phyloP scores from a whole-genome alignment of 2,888 invertebrate genomes.

The Xestia sexstrigata region DNA sequence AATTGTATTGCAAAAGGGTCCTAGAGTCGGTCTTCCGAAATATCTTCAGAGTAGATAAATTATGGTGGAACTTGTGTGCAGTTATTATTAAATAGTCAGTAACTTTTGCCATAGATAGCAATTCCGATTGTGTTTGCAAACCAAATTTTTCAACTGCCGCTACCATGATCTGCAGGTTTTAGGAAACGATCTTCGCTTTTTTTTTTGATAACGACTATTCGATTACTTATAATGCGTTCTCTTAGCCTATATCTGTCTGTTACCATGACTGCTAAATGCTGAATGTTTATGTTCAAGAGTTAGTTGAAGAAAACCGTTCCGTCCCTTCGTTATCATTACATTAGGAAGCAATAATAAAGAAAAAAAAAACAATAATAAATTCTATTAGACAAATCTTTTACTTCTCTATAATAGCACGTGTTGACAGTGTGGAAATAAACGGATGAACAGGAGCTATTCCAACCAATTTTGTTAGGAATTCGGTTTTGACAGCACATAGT shows the following conservation, averaged over 20 bases:
- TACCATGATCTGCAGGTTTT: not conserved
- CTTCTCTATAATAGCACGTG: constrained; percentile 23
- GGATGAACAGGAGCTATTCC: constrained; percentile 35
- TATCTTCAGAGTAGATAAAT: not conserved
- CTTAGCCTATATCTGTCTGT: not conserved
- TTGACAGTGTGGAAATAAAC: constrained; percentile 35
- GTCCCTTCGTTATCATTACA: constrained; percentile 7
- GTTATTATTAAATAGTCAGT: not conserved
- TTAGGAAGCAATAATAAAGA: constrained; percentile 3
- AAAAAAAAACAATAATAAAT: constrained; percentile 16
- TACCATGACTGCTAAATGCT: not conserved
- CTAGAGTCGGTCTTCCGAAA: too few relatives aligned
- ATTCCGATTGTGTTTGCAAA: not conserved
- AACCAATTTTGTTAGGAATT: constrained; percentile 39
- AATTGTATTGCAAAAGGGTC: not conserved
- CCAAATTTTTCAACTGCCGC: not conserved
- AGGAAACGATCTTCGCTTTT: not conserved
- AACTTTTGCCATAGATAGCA: not conserved
- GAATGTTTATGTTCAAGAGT: not conserved
- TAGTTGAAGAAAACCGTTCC: not conserved
- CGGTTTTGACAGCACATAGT: constrained; percentile 7
- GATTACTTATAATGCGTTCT: not conserved
- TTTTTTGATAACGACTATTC: not conserved
- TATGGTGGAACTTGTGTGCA: not conserved
- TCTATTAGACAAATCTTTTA: constrained; percentile 25